phyloP scores from a whole-genome alignment of 2,113 vertebrate genomes.

The Heptranchias perlo region DNA sequence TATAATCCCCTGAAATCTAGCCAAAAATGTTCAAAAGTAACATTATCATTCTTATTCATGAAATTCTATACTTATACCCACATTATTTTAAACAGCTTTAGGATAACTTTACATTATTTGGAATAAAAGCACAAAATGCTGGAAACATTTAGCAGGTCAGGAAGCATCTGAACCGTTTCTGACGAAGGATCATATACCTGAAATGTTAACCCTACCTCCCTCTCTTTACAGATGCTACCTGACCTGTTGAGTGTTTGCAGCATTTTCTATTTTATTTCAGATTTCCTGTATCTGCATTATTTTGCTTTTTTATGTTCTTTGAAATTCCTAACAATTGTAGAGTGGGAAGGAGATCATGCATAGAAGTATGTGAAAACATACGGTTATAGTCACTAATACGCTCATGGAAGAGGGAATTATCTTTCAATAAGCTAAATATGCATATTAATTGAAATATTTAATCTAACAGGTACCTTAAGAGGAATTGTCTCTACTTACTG shows the following conservation, averaged over 20 bases:
- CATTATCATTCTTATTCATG: background rate
- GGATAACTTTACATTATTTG: background rate
- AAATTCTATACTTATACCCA: constrained; percentile 2
- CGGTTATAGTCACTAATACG: background rate
- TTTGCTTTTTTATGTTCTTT: background rate
- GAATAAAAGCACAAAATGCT: background rate
- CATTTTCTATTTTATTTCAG: background rate
- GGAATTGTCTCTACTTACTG: background rate
- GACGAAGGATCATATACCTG: background rate
- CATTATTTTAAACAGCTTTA: background rate
- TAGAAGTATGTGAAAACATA: background rate
- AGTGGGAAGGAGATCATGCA: background rate
- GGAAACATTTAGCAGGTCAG: background rate
- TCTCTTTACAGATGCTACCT: background rate
- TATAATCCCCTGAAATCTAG: background rate
- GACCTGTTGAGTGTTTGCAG: background rate
- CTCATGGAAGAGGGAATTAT: background rate
- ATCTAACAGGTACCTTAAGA: background rate
- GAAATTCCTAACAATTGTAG: background rate
- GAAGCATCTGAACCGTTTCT: background rate
- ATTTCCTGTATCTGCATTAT: background rate
- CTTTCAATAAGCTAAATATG: background rate
- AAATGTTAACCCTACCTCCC: background rate
- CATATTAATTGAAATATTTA: background rate
- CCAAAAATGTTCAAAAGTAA: background rate